A percentile compares a stretch with the other conserved stretches of the same genome.
phyloP scores from a whole-genome alignment of 35 echinoderm and acorn worm genomes.

The Anneissia japonica region DNA sequence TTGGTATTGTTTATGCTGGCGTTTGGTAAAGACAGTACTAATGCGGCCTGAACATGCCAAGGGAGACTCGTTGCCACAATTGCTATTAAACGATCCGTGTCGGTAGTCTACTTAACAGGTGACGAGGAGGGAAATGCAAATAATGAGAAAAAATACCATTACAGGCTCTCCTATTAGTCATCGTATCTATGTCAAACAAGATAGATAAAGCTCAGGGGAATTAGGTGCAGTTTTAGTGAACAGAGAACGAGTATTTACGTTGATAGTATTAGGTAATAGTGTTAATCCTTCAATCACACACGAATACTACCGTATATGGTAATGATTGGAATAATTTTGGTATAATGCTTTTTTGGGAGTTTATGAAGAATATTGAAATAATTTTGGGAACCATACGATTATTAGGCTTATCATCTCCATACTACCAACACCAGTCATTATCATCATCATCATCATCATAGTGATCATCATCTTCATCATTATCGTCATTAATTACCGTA shows the following conservation, averaged over 20 bases:
- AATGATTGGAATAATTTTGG: too few relatives aligned
- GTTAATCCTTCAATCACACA: not conserved
- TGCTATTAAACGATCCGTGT: not conserved
- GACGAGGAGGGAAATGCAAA: not conserved
- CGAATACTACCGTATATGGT: not conserved
- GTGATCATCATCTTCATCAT: too few relatives aligned
- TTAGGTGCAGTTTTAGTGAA: too few relatives aligned
- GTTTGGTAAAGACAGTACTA: not conserved
- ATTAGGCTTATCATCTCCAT: too few relatives aligned
- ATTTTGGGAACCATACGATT: too few relatives aligned
- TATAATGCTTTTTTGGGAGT: too few relatives aligned
- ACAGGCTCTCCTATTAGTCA: not conserved
- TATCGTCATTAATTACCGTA: too few relatives aligned
- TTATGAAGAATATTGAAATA: too few relatives aligned
- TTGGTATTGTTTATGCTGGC: not conserved
- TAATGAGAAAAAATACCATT: not conserved
- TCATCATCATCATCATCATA: too few relatives aligned
- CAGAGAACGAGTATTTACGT: not conserved
- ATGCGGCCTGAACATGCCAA: not conserved
- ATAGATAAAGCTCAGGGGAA: not conserved
- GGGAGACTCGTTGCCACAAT: not conserved
- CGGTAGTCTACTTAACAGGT: not conserved
- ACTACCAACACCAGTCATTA: too few relatives aligned
- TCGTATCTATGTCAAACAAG: constrained; percentile 1
- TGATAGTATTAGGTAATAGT: not conserved